A percentile compares a stretch with the other conserved stretches of the same genome.
Conservation (phyloP, 2,888 invertebrate genomes). For the Cantharis nigra region DNA sequence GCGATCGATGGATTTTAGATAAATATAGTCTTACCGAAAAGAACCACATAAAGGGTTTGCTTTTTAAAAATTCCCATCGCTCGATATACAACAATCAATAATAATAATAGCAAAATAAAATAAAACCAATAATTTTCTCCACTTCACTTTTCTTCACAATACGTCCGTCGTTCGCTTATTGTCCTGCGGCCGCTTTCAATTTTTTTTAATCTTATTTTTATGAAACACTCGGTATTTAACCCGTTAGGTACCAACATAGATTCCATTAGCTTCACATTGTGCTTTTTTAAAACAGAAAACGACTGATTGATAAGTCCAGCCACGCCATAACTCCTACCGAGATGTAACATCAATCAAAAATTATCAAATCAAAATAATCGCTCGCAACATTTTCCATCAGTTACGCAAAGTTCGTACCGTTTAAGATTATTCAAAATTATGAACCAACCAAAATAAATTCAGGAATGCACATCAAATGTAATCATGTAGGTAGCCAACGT, state of each 20-base stretch:
- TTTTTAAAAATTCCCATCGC: background rate
- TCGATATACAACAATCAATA: background rate
- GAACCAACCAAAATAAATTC: conserved; percentile 8
- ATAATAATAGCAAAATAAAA: background rate
- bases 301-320: conserved; percentile 36
- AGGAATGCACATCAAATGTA: conserved; percentile 13
- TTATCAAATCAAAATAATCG: conserved; percentile 30
- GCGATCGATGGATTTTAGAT: conserved; percentile 5
- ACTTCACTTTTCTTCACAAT: background rate
- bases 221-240: background rate
- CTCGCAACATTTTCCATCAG: conserved; percentile 1
- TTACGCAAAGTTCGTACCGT: background rate
- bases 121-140: background rate
- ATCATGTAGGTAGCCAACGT: conserved; percentile 22
- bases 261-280: background rate
- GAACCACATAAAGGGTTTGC: background rate
- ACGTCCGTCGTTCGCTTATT: background rate
- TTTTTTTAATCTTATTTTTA: background rate
- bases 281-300: conserved; percentile 11
- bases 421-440: background rate
- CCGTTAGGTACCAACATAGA: background rate
- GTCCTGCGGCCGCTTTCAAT: background rate
- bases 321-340: conserved; percentile 23
- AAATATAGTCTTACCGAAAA: conserved; percentile 5
- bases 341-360: conserved; percentile 34